These are phyloP conservation scores for Formica exsecta DNA, from an alignment of 1,140 invertebrate species.

Conservation along the genomic window DNA sequence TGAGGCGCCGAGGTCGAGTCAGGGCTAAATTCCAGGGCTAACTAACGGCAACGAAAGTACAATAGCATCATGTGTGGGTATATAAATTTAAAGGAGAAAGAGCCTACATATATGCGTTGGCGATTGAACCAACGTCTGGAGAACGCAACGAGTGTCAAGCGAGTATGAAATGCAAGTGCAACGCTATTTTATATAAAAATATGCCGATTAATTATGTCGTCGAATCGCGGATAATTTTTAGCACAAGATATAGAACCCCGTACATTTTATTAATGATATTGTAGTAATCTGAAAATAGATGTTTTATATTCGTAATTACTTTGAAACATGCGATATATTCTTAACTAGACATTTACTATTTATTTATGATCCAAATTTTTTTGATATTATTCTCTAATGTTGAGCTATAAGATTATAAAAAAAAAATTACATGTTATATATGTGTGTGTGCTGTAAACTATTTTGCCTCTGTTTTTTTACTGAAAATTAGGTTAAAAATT, in stretches of 20 bases:
- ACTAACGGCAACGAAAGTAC: constrained; percentile 64
- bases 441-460: neutral
- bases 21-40: constrained; percentile 54
- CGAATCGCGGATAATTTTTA: neutral
- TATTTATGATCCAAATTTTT: neutral
- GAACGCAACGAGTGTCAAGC: neutral
- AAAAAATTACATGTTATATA: neutral
- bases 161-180: neutral
- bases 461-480: neutral
- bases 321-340: no score
- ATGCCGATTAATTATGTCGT: constrained; percentile 27
- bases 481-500: neutral
- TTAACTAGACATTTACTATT: neutral
- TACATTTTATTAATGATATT: neutral
- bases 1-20: constrained; percentile 49
- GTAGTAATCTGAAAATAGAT: neutral
- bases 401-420: neutral
- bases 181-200: neutral
- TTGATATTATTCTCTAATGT: neutral
- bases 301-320: neutral
- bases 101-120: neutral
- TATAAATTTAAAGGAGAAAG: constrained; percentile 58
- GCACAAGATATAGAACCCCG: neutral
- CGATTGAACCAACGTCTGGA: constrained; percentile 13
- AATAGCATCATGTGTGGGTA: constrained; percentile 24